Evolutionary conservation across 2,888 invertebrate genomes (phyloP), one percentile per base, ranked within the genome.

Genomic region (Andrena minutula): DNA sequence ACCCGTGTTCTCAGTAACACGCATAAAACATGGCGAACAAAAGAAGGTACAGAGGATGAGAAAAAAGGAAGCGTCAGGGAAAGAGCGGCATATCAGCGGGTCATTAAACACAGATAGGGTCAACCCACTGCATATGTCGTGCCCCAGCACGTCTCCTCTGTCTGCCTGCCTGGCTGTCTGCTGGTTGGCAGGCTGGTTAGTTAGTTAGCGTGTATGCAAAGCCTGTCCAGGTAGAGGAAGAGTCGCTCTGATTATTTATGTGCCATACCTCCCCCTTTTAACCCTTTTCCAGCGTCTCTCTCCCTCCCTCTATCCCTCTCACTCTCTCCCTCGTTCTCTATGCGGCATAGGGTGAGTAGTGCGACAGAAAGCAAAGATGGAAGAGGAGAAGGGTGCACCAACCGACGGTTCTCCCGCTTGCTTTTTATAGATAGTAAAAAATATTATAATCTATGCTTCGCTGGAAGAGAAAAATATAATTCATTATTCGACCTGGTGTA

Each of bases 391-490:
- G 79, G 76, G 75, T 65, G 79, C 35, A 63, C 75, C 70, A 71
- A 58, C 65, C 77, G 65, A 65, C 75, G 56, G 76, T 30, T 64
- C 69, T 71, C 65, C 79, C 79, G 79, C 76, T 76, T 83, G 86
- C 84, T 92, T 92, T 92, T 92, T 92, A 84, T 91, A 90, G 93
- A 93, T 92, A 91, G 92, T 93, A 93, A 93, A 93, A 93, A 93
- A 93, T 93, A 93, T 93, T 92, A 93, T 93, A 93, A 93, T 93
- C 92, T 93, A 93, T 93, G 93, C 93, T 93, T 89, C 89, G 91
- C 80, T 93, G 93, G 92, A 92, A 92, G 91, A 93, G 93, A 92
- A 93, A 92, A 93, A 93, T 93, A 91, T 93, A 92, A 93, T 93
- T 93, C 93, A 93, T 93, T 93, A 93, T 93, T 88, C 88, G 86